These are phyloP conservation scores for Pseudorhombus dupliciocellatus DNA, from an alignment of 2,113 vertebrate species.

Conservation along the genomic window DNA sequence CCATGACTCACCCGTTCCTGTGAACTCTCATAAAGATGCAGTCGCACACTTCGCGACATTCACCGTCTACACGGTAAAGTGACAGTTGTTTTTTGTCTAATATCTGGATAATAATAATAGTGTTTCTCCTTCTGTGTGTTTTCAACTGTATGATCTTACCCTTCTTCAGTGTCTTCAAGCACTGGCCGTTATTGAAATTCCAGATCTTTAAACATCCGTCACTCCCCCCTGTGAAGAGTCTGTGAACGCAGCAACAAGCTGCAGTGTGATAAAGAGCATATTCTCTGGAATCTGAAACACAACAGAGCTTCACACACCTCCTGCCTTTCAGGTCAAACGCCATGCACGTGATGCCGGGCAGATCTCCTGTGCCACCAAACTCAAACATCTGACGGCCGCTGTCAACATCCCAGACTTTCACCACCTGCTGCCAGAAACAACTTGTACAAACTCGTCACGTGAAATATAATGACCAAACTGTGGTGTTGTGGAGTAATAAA, in stretches of 20 bases:
- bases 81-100: not conserved
- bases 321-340: conserved; percentile 80
- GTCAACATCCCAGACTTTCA: conserved; percentile 84
- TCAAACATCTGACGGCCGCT: conserved; percentile 80
- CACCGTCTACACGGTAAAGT: conserved; percentile 65
- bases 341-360: conserved; percentile 80
- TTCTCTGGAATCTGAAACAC: not conserved
- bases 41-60: conserved; percentile 77
- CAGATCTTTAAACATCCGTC: conserved; percentile 80
- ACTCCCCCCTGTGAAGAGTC: conserved; percentile 81
- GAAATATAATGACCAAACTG: not conserved
- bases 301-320: conserved; percentile 45
- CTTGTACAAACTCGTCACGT: not conserved
- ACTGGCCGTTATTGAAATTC: conserved; percentile 79
- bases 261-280: not conserved
- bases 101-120: not conserved
- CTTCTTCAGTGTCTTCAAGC: conserved; percentile 75
- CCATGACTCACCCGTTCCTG: conserved; percentile 78
- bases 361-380: conserved; percentile 70
- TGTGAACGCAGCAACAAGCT: conserved; percentile 31
- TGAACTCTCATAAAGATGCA: conserved; percentile 80
- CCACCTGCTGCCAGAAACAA: conserved; percentile 58
- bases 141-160: no score
- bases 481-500: conserved; percentile 2
- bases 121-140: not conserved